A percentile compares a stretch with the other conserved stretches of the same genome.
phyloP scores from a whole-genome alignment of 2,888 invertebrate species.

The Oeneis ivallda region DNA sequence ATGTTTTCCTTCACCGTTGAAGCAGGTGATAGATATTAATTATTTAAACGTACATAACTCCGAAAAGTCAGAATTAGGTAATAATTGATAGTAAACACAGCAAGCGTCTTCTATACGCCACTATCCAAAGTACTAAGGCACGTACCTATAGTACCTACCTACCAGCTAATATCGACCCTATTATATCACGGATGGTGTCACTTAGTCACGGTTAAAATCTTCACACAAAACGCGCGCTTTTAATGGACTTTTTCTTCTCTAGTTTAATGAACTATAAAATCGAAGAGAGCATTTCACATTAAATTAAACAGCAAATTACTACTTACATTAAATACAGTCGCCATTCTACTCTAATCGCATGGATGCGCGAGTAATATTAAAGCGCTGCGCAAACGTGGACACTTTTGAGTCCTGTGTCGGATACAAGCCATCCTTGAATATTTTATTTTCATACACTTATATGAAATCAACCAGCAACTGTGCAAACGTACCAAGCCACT shows the following conservation, averaged over 20 bases:
- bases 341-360: too few species aligned
- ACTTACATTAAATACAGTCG: too few species aligned
- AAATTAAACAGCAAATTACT: background rate
- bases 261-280: slow-evolving; percentile 21
- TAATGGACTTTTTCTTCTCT: slow-evolving; percentile 17
- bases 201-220: slow-evolving; percentile 18
- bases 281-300: slow-evolving; percentile 8
- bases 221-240: slow-evolving; percentile 18
- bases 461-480: too few species aligned
- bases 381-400: too few species aligned
- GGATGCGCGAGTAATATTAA: too few species aligned
- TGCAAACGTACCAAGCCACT: too few species aligned
- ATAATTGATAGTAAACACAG: background rate
- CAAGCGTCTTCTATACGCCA: background rate
- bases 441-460: too few species aligned
- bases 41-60: too few species aligned
- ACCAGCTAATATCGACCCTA: slow-evolving; percentile 8
- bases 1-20: too few species aligned
- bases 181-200: slow-evolving; percentile 18
- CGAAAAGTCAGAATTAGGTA: background rate
- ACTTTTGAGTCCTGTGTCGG: too few species aligned
- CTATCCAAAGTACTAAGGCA: slow-evolving; percentile 6
- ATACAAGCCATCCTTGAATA: too few species aligned
- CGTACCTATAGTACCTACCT: background rate
- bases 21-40: too few species aligned